phyloP scores from a whole-genome alignment of 1,140 invertebrate species.

The Araneus ventricosus region DNA sequence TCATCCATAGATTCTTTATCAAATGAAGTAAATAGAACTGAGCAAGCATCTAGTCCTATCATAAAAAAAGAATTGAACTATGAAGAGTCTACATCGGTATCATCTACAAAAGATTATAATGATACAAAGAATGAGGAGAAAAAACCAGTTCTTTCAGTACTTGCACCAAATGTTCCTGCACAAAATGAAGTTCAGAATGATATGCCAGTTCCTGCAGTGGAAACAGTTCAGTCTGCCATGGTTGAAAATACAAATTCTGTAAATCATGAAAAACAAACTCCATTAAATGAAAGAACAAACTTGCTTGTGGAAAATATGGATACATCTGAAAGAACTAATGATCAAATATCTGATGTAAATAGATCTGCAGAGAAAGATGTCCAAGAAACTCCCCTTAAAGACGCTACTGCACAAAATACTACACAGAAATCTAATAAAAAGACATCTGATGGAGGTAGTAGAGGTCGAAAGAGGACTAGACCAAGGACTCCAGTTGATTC shows the following conservation, averaged over 20 bases:
- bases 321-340: conserved; percentile 50
- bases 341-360: conserved; percentile 45
- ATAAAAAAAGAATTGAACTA: conserved; percentile 18
- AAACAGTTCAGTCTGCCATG: conserved; percentile 4
- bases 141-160: not conserved
- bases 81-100: not conserved
- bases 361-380: conserved; percentile 37
- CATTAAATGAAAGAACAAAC: conserved; percentile 56
- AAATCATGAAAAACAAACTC: conserved; percentile 59
- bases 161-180: conserved; percentile 2
- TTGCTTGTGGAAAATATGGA: conserved; percentile 18
- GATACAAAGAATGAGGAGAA: not conserved
- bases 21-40: not conserved
- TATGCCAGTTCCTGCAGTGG: not conserved
- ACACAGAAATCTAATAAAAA: conserved; percentile 48
- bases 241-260: conserved; percentile 50
- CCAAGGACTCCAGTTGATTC: conserved; percentile 53
- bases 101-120: not conserved
- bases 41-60: not conserved
- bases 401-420: not conserved
- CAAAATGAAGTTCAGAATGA: not conserved
- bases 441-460: conserved; percentile 21
- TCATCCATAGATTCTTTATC: not conserved
- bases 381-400: not conserved
- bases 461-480: conserved; percentile 68